Percentiles rank a stretch among this genome's conserved stretches.
These are phyloP conservation scores for Ellobium chinense DNA, from an alignment of 2,888 invertebrate genomes.

Conservation along the genomic window DNA sequence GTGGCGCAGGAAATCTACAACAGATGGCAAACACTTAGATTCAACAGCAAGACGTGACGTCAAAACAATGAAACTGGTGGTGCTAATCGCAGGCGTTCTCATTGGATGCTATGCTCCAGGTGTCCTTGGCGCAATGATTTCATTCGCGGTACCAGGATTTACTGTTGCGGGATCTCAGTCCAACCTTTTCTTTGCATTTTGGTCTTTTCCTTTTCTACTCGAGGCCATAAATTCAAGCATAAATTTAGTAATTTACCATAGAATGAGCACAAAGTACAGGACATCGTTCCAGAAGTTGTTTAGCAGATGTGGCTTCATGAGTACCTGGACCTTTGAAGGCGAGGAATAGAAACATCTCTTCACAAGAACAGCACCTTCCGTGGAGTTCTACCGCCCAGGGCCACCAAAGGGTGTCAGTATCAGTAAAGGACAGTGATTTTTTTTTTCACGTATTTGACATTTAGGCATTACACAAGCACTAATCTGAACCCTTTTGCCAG, in stretches of 20 bases:
- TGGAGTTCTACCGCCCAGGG: no score
- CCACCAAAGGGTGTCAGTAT: no score
- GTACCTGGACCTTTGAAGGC: no score
- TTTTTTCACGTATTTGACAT: no score
- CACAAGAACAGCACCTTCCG: no score
- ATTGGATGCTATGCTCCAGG: slow-evolving; percentile 1
- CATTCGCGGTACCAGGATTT: not conserved
- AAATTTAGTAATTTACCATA: slow-evolving; percentile 7
- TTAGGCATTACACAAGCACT: no score
- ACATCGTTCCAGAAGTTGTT: not conserved
- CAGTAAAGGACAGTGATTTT: no score
- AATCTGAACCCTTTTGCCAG: no score
- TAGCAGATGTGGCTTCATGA: no score
- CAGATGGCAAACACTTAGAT: not conserved
- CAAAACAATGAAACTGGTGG: slow-evolving; percentile 2
- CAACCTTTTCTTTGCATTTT: not conserved
- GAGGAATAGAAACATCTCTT: no score
- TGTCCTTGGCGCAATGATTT: not conserved
- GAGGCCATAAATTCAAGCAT: slow-evolving; percentile 14
- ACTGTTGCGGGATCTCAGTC: not conserved
- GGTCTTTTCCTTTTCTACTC: not conserved
- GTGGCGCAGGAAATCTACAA: not conserved
- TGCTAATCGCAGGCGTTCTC: not conserved
- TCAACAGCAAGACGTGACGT: not conserved
- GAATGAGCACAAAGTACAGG: slow-evolving; percentile 17